phyloP scores from a whole-genome alignment of 2,888 invertebrate genomes.

The Drosophila neotestacea region DNA sequence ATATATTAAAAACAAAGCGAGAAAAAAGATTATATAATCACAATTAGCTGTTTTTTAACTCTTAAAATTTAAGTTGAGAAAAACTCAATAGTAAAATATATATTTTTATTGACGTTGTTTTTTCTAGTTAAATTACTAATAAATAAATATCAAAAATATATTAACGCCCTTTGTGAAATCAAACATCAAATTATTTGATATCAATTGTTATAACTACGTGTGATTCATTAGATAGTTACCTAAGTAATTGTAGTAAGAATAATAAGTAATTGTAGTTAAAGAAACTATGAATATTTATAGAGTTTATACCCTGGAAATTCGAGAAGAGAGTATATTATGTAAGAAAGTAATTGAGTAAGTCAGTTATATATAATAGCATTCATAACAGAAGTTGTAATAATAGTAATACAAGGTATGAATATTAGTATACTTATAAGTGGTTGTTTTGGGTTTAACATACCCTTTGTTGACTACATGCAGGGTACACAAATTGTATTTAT shows the following conservation, averaged over 20 bases:
- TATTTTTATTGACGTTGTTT: background rate
- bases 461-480: no score
- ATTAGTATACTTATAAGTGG: no score
- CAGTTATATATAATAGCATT: no score
- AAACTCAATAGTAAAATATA: background rate
- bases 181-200: background rate
- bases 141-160: background rate
- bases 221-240: background rate
- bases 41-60: slow-evolving; percentile 3
- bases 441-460: no score
- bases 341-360: no score
- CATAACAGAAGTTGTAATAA: no score
- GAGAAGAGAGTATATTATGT: no score
- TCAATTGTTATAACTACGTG: background rate
- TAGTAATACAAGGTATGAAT: no score
- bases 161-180: background rate
- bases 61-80: background rate
- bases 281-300: background rate
- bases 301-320: no score
- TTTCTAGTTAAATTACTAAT: background rate
- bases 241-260: background rate
- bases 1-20: background rate
- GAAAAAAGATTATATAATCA: background rate
- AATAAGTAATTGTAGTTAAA: background rate
- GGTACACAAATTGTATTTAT: background rate